Base-by-base conservation (phyloP, 2,113 vertebrate genomes). In the Pao palembangensis region DNA sequence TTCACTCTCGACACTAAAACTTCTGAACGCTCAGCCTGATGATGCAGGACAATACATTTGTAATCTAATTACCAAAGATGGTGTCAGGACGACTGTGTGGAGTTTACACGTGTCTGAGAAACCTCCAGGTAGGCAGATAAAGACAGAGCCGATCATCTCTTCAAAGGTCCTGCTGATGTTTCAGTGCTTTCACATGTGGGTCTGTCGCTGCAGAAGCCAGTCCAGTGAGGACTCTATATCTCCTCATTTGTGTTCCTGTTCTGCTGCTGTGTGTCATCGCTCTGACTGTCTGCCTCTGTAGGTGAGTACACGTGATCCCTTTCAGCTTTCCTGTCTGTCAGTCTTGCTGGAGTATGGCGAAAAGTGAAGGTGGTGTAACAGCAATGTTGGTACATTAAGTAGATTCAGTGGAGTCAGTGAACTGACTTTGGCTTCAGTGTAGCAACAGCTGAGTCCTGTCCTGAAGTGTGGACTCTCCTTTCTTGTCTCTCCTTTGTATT, bases 11-110 rank as follows among this genome's bases (percentile, higher is more conserved):
- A n/a, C 3, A 1, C 18, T 64, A 0, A 75, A 1, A 6, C 71
- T 82, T 55, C 21, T 10, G 16, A 50, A 23, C 5, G 34, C 28
- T 68, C 60, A 81, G 5, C 7, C n/a, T 53, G n/a, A 76, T 0
- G 72, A 84, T 47, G 0, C 11, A 65, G 81, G 84, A 71, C 41
- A 69, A 28, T 84, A 82, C 48, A 51, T 0, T 23, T 84, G 79
- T 60, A 0, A 0, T 1, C 0, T 67, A 17, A 2, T 0, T 51
- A 0, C 0, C 0, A 0, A 0, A 0, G 0, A 0, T 0, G 74
- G 71, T 1, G 0, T 0, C 3, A 0, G 0, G 0, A 10, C 0
- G 10, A 17, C 12, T 1, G 1, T 0, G 12, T 84, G 75, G 75
- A 83, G 60, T 65, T 41, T 86, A 71, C 65, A 38, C 0, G 53